Evolutionary conservation across 2,888 invertebrate genomes (phyloP), one percentile per base, ranked within the genome.

Genomic region (Oxystoma pomonae): DNA sequence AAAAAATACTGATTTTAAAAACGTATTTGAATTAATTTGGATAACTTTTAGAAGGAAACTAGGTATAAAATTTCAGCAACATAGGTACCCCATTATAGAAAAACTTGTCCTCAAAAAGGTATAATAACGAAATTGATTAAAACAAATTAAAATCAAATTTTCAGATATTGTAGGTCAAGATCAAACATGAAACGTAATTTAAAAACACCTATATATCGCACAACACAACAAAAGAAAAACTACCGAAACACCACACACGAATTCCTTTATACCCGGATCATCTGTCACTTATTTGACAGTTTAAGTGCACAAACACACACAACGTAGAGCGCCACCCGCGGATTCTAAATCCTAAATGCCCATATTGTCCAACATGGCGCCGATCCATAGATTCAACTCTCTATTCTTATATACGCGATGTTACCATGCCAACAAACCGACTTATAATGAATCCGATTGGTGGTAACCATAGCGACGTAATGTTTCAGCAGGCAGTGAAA

Each of bases 401-500:
- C 35, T 12, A 35, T 3, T 3, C 35, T 35, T 7, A 7, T 12
- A 35, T 12, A 35, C 35, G 3, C 35, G 35, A 35, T 35, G 35
- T 35, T 35, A 35, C 35, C 35, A 35, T 35, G 35, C 3, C 35
- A 35, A 35, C 35, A 3, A 12, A 12, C 35, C 5, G 5, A 12
- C 35, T 35, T 7, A 3, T 35, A 35, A 35, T 12, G 35, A 35
- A 35, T 12, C 5, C 12, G 3, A 35, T 35, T 35, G 35, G 35
- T 12, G 35, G 35, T 35, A 7, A 35, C 35, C 35, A 3, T 12
- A 35, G 35, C 35, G 12, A 35, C 35, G 35, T 35, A 35, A 35
- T 12, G 35, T 3, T 35, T 7, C 3, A 35, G 35, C 5, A 35
- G 35, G 35, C 35, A 12, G 64, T 60, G 65, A 67, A 67, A 71